Conservation (phyloP, 2,888 invertebrate genomes). For the Syritta pipiens region DNA sequence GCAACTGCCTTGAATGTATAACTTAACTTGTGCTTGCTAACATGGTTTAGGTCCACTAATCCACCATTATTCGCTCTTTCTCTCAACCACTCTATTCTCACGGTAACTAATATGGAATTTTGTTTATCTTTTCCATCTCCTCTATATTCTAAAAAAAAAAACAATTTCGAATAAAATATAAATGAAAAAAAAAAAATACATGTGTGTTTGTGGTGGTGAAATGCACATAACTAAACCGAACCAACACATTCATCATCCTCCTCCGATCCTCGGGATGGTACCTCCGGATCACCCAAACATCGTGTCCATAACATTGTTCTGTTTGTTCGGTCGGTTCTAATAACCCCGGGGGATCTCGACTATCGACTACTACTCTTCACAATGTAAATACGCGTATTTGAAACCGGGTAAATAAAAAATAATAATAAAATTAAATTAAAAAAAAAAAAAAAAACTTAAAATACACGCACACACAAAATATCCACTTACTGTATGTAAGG, state of each 20-base stretch:
- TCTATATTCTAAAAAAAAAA: slow-evolving; percentile 34
- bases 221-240: slow-evolving; percentile 35
- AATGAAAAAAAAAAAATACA: slow-evolving; percentile 14
- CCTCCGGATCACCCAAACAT: slow-evolving; percentile 9
- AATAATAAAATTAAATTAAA: slow-evolving; percentile 30
- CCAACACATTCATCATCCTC: slow-evolving; percentile 26
- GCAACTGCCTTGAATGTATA: slow-evolving; percentile 37
- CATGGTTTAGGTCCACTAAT: slow-evolving; percentile 56
- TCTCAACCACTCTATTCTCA: slow-evolving; percentile 44
- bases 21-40: slow-evolving; percentile 53
- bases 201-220: slow-evolving; percentile 40
- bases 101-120: slow-evolving; percentile 68
- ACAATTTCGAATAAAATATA: slow-evolving; percentile 11
- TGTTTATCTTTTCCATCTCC: slow-evolving; percentile 65
- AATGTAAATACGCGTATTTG: slow-evolving; percentile 42
- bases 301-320: slow-evolving; percentile 18
- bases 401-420: slow-evolving; percentile 43
- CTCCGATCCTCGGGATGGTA: slow-evolving; percentile 10
- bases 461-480: slow-evolving; percentile 70
- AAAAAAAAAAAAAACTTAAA: slow-evolving; percentile 36
- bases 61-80: slow-evolving; percentile 42
- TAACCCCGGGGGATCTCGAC: too few species aligned
- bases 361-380: slow-evolving; percentile 38
- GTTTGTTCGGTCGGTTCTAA: slow-evolving; percentile 6
- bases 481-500: slow-evolving; percentile 78